Base-by-base conservation (phyloP, 2,113 vertebrate genomes). In the Tapirus terrestris region DNA sequence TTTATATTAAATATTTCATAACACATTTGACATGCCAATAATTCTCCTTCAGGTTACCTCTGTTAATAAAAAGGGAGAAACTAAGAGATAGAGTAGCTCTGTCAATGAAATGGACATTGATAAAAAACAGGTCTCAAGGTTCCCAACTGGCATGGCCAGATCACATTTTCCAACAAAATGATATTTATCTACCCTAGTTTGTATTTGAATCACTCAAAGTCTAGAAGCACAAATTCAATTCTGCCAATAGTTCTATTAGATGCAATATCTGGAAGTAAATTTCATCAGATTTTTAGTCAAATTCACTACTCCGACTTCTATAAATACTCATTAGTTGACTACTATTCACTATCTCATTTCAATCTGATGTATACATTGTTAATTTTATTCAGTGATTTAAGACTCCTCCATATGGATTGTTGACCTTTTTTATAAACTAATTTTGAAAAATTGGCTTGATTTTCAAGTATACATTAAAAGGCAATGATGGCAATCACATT, bases 381-480 rank as follows among this genome's bases (percentile, higher is more conserved):
- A 97, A 77, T 60, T 67, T 45, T 67, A 53, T 88, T 97, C 25
- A 88, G 12, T 95, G 27, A n/a, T 45, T 95, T 60, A 48, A 95
- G 56, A 91, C 14, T 91, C 73, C 96, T 63, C 16, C 67, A 58
- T 39, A 48, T 58, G 13, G 14, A 8, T 6, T 84, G 23, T 51
- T 75, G 6, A 70, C 61, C 4, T 33, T 88, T 83, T 83, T 85
- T 88, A 75, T 51, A 70, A 10, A 81, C 84, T 8, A 89, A 43
- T 29, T 85, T 96, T 94, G 91, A 96, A 98, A 77, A 98, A 79
- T 11, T 11, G 60, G 76, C 25, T 97, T 97, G 72, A 89, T 67
- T 23, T 94, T 92, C 72, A 97, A 97, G 68, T 98, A 92, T 88
- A 92, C 23, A 48, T 85, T 92, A 93, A 97, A 84, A 81, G 79